Conservation (phyloP, 2,797 vertebrate species). For the Helostoma temminkii region DNA sequence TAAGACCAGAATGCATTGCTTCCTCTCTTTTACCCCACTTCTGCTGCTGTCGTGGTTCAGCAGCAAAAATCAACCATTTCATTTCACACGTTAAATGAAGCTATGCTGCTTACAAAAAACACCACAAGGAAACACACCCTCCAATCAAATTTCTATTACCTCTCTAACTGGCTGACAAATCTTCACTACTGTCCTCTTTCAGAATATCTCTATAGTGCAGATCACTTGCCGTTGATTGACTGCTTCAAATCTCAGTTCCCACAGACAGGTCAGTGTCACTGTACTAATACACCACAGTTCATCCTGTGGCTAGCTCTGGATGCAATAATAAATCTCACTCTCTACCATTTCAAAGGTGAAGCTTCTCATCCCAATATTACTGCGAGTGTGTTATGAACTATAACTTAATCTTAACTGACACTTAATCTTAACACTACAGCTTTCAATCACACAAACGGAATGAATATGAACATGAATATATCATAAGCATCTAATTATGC, state of each 20-base stretch:
- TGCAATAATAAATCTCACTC: slow-evolving; percentile 7
- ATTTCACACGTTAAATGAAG: slow-evolving; percentile 13
- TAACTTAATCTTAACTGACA: too few relatives aligned
- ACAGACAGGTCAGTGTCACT: slow-evolving; percentile 35
- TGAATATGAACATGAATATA: neutral
- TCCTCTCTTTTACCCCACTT: slow-evolving; percentile 23
- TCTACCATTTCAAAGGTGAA: slow-evolving; percentile 17
- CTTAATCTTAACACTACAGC: too few relatives aligned
- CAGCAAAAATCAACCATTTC: slow-evolving; percentile 77
- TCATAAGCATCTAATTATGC: too few relatives aligned
- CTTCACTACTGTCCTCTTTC: slow-evolving; percentile 2
- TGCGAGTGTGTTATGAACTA: slow-evolving; percentile 14
- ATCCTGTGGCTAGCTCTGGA: neutral
- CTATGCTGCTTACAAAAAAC: slow-evolving; percentile 12
- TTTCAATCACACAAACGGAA: neutral
- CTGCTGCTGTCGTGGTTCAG: slow-evolving; percentile 54
- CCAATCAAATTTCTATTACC: slow-evolving; percentile 9
- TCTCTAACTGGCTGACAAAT: neutral
- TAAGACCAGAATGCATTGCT: slow-evolving; percentile 86
- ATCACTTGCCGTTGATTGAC: slow-evolving; percentile 17
- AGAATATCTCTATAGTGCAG: neutral
- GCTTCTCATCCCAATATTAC: slow-evolving; percentile 19
- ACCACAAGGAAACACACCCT: neutral
- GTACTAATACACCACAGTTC: slow-evolving; percentile 10
- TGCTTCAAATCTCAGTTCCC: slow-evolving; percentile 27